Conservation (phyloP, 2,888 invertebrate species). For the Dryomyza anilis region DNA sequence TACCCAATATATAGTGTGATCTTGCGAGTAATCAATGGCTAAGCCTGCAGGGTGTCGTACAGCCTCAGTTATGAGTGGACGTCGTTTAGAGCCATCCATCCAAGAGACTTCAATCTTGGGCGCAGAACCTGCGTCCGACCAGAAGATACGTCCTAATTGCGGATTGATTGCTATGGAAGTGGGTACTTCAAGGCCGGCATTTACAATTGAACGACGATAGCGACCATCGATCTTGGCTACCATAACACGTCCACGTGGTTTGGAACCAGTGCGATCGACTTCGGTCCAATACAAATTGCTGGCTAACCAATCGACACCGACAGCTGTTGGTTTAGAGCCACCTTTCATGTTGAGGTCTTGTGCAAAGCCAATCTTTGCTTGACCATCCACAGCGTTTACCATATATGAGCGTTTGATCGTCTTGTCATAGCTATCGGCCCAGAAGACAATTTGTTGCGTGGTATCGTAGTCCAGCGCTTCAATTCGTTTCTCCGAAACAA, state of each 20-base stretch:
- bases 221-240: constrained; percentile 89
- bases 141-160: constrained; percentile 84
- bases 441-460: constrained; percentile 83
- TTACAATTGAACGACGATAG: constrained; percentile 80
- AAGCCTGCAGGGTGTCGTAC: constrained; percentile 88
- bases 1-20: constrained; percentile 92
- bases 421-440: constrained; percentile 92
- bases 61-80: constrained; percentile 78
- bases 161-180: constrained; percentile 89
- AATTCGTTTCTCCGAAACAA: constrained; percentile 85
- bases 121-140: constrained; percentile 89
- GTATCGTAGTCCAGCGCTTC: constrained; percentile 92
- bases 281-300: constrained; percentile 96
- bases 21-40: constrained; percentile 88
- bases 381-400: constrained; percentile 76
- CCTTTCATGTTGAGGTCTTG: constrained; percentile 88
- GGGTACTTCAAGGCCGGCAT: constrained; percentile 81
- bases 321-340: constrained; percentile 81
- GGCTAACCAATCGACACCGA: constrained; percentile 93
- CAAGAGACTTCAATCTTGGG: constrained; percentile 94
- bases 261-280: constrained; percentile 74
- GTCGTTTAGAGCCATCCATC: constrained; percentile 94
- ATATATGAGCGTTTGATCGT: constrained; percentile 91
- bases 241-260: constrained; percentile 81
- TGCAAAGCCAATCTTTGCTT: constrained; percentile 80